Conservation (phyloP, 2,888 invertebrate genomes). For the Neoitamus cyanurus region DNA sequence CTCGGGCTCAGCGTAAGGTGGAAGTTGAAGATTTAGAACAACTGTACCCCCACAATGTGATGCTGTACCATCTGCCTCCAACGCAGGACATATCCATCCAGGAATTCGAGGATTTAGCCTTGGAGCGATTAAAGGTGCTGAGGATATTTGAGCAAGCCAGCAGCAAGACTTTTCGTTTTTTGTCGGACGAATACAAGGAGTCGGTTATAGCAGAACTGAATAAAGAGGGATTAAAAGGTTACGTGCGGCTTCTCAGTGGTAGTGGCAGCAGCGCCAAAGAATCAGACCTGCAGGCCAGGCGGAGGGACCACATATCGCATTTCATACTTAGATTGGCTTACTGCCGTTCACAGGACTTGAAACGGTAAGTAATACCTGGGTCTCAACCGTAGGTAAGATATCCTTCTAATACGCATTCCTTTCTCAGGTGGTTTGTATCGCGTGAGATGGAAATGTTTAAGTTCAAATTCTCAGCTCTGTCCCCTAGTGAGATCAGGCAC, state of each 20-base stretch:
- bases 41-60: conserved; percentile 79
- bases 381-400: too few species aligned
- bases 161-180: conserved; percentile 72
- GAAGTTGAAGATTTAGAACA: conserved; percentile 68
- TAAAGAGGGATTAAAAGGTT: conserved; percentile 76
- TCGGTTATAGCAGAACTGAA: conserved; percentile 74
- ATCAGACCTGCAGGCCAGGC: conserved; percentile 74
- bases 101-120: conserved; percentile 88
- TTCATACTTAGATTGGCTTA: conserved; percentile 92
- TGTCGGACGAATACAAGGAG: conserved; percentile 76
- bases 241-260: conserved; percentile 72
- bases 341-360: conserved; percentile 85
- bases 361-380: conserved; percentile 66
- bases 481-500: conserved; percentile 69
- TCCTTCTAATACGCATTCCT: too few species aligned
- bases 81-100: conserved; percentile 77
- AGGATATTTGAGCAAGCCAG: conserved; percentile 81
- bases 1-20: conserved; percentile 56
- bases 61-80: conserved; percentile 84
- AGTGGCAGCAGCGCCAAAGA: conserved; percentile 70
- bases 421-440: conserved; percentile 81
- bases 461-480: conserved; percentile 77
- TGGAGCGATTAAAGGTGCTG: conserved; percentile 84
- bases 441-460: conserved; percentile 92
- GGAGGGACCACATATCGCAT: conserved; percentile 90